Conservation (phyloP, 1,140 invertebrate genomes). For the Phenacoccus solenopsis region DNA sequence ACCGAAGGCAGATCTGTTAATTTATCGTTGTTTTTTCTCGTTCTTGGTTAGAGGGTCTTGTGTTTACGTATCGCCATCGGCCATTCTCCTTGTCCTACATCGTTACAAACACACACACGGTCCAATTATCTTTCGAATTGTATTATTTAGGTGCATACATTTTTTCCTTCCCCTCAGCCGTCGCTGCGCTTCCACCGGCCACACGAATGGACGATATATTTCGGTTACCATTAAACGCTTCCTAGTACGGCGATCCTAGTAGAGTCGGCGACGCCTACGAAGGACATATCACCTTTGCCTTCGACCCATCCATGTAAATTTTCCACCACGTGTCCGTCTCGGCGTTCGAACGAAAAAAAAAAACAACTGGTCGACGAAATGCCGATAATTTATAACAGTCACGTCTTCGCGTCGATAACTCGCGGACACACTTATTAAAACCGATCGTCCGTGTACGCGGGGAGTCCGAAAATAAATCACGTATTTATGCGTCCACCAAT, state of each 20-base stretch:
- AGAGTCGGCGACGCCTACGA: neutral
- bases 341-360: no score
- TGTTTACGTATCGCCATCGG: neutral
- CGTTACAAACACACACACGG: neutral
- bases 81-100: constrained; percentile 1
- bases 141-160: neutral
- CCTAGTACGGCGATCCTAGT: neutral
- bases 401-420: neutral
- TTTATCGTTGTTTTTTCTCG: constrained; percentile 2
- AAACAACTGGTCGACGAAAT: no score
- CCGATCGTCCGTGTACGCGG: neutral
- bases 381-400: neutral
- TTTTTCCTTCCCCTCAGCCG: no score
- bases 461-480: constrained; percentile 1
- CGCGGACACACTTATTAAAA: constrained; percentile 1
- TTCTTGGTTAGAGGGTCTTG: neutral
- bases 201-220: no score
- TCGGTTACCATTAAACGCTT: neutral
- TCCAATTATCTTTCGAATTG: neutral
- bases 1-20: neutral
- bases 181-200: no score
- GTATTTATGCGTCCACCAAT: neutral
- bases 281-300: neutral
- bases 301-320: neutral
- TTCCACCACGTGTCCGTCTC: neutral